Evolutionary conservation across 2,797 vertebrate species (phyloP), one percentile per base, ranked within the genome.

Genomic region (Sciurus carolinensis): DNA sequence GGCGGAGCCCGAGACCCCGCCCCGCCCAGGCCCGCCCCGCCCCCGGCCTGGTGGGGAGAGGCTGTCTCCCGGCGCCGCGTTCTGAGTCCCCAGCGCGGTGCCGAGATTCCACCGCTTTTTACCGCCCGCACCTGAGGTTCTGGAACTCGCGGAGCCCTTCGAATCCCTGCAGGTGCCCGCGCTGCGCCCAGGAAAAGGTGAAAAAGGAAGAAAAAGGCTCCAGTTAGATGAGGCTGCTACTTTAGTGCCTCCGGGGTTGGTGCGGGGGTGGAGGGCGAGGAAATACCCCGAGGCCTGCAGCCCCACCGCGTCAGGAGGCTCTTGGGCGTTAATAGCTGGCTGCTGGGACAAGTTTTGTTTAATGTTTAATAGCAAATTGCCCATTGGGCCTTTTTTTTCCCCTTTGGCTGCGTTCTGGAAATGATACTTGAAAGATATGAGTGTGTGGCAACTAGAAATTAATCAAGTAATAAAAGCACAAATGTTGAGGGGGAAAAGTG

Each of bases 1-100:
- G 90, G 95, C 62, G 86, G 96, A 36, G 79, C 0, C 83, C 28
- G 1, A 6, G n/a, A 92, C 92, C 57, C 28, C 84, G 54, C 87
- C 85, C 91, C 44, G 7, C 80, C 62, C 47, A 64, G 67, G 67
- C 84, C 84, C 22, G 3, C 17, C 36, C 59, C 44, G 73, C 47
- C 47, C 67, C n/a, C 1, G 39, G 22, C 57, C 15, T 26, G 12
- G 1, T 1, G 18, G 13, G 13, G 11, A 11, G 39, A 17, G 2
- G 62, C 59, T 0, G 30, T 18, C 11, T 1, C 39, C 39, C 33
- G 33, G 26, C 54, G 33, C 14, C 30, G n/a, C 20, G 30, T 50
- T 30, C 24, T 6, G 12, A 10, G 26, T 44, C 0, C 30, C 47
- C 12, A 0, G 11, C 24, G 12, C 6, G 4, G 7, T 17, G 5